Percentiles rank a stretch among this genome's conserved stretches.
These are phyloP conservation scores for Cyphomyrus plagiostoma DNA, from an alignment of 2,113 vertebrate genomes.

Conservation along the genomic window DNA sequence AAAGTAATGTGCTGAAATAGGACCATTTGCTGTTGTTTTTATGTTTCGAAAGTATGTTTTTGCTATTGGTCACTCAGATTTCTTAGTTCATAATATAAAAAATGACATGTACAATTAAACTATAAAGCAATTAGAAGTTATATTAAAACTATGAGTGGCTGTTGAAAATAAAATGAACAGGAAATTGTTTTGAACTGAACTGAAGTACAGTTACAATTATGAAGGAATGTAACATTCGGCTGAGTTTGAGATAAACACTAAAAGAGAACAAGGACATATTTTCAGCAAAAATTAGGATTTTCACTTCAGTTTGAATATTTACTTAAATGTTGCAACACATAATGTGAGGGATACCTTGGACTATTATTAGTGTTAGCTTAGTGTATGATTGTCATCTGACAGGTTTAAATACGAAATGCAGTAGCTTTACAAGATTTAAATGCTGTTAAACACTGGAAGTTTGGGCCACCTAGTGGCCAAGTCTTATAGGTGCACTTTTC, in stretches of 20 bases:
- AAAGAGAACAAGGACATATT: not conserved
- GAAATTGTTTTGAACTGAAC: not conserved
- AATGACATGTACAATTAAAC: not conserved
- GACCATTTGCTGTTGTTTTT: not conserved
- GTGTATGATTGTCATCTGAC: not conserved
- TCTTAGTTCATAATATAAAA: not conserved
- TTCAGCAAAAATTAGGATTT: not conserved
- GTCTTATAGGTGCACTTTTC: not conserved
- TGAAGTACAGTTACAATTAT: not conserved
- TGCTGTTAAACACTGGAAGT: not conserved
- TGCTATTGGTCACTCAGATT: not conserved
- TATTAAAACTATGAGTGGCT: not conserved
- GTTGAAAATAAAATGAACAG: not conserved
- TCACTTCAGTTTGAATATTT: not conserved
- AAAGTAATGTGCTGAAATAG: not conserved
- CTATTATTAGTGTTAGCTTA: not conserved
- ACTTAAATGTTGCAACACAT: not conserved
- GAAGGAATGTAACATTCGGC: not conserved
- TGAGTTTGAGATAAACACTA: not conserved
- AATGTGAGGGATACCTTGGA: not conserved
- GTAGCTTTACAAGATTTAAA: not conserved
- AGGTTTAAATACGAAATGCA: not conserved
- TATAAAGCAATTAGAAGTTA: not conserved
- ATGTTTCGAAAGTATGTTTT: not conserved
- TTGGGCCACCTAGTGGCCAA: conserved; percentile 24